These are phyloP conservation scores for Lasiommata megera DNA, from an alignment of 2,888 invertebrate genomes.

Conservation along the genomic window DNA sequence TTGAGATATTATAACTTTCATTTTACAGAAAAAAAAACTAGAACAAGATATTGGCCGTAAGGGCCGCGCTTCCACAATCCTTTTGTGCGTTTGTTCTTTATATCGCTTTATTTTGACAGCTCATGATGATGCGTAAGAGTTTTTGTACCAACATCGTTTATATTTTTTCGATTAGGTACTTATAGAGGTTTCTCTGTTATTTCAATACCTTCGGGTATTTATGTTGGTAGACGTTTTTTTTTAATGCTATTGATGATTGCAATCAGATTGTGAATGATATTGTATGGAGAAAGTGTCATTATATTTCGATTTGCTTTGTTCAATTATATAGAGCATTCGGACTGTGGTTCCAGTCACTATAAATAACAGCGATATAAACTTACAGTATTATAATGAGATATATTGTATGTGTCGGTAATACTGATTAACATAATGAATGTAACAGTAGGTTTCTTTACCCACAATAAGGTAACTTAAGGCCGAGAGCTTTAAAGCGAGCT, in stretches of 20 bases:
- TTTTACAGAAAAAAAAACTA: too few relatives aligned
- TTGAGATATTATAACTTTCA: too few relatives aligned
- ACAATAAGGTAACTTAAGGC: too few relatives aligned
- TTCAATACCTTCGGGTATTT: neutral
- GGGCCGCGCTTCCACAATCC: neutral
- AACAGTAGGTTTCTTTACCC: too few relatives aligned
- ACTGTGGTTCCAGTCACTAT: neutral
- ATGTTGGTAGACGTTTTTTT: neutral
- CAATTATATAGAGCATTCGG: neutral
- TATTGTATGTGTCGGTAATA: too few relatives aligned
- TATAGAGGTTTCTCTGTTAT: neutral
- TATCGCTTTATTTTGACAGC: neutral
- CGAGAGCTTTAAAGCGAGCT: too few relatives aligned
- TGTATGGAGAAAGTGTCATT: conserved; percentile 1
- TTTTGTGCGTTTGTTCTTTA: neutral
- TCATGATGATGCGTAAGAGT: neutral
- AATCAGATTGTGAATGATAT: neutral
- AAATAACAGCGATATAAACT: neutral
- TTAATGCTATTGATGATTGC: conserved; percentile 1
- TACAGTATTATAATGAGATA: neutral
- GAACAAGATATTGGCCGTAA: neutral
- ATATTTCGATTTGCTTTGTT: conserved; percentile 4
- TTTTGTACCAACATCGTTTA: neutral
- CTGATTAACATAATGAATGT: too few relatives aligned
- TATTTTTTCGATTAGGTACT: neutral